A percentile compares a stretch with the other conserved stretches of the same genome.
Evolutionary conservation across 2,113 vertebrate species (phyloP).

Genomic region (Aviceda subcristata): DNA sequence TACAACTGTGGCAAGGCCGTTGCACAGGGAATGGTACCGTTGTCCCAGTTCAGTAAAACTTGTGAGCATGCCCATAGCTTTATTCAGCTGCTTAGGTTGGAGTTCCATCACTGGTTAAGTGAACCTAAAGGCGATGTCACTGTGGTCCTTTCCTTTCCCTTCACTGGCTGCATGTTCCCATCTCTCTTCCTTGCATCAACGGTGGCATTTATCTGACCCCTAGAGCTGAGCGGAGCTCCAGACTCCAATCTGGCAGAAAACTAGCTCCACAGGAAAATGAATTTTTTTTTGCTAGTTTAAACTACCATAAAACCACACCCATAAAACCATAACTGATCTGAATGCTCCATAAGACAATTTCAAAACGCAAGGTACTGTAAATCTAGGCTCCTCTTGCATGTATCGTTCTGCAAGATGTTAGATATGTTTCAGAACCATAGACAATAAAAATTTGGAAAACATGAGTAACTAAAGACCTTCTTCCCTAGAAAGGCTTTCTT

Average conservation of each 20-base stretch:
- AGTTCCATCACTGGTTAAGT: neutral
- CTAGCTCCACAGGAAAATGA: neutral
- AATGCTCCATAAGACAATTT: neutral
- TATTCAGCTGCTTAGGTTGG: neutral
- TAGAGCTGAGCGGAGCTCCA: neutral
- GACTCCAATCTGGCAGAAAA: neutral
- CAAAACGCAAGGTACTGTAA: neutral
- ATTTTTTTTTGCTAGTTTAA: neutral
- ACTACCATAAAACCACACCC: neutral
- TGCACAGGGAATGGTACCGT: neutral
- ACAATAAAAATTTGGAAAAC: neutral
- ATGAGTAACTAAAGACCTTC: neutral
- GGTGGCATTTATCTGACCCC: neutral
- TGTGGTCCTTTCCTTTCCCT: neutral
- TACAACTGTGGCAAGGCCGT: too few species aligned
- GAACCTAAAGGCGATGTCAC: fast-evolving
- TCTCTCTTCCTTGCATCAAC: neutral
- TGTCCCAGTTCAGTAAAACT: neutral
- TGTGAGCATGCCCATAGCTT: fast-evolving
- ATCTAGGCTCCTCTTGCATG: neutral
- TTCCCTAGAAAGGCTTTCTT: neutral
- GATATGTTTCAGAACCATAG: neutral
- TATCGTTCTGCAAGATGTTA: neutral
- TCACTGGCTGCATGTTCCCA: neutral
- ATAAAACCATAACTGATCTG: neutral